Evolutionary conservation across 2,113 vertebrate genomes (phyloP).

Genomic region (Litocranius walleri): DNA sequence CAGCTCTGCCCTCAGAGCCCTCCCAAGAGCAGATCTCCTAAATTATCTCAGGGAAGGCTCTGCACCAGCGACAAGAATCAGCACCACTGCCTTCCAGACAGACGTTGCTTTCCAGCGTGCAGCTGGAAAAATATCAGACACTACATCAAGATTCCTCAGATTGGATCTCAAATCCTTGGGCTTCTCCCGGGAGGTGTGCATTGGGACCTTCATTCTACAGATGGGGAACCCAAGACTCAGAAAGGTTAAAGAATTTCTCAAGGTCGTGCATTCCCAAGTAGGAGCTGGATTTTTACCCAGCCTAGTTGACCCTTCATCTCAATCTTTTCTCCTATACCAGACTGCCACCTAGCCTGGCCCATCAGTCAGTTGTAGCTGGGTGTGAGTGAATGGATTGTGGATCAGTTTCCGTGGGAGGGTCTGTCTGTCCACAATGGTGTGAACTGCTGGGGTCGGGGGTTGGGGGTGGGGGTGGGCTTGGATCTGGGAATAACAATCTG

Average conservation of each 20-base stretch:
- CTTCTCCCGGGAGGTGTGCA: neutral
- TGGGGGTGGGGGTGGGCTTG: neutral
- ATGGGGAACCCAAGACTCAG: neutral
- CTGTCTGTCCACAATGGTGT: neutral
- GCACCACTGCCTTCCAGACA: neutral
- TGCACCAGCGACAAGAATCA: neutral
- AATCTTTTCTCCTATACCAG: neutral
- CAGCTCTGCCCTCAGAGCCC: neutral
- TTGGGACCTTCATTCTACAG: neutral
- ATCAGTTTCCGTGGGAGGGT: neutral
- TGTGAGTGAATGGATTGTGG: neutral
- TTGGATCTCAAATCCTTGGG: neutral
- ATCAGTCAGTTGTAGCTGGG: neutral
- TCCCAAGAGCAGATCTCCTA: conserved; percentile 1
- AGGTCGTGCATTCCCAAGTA: neutral
- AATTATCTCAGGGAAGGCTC: conserved; percentile 39
- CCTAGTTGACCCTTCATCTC: neutral
- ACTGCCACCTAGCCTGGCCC: neutral
- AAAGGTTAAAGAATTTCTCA: neutral
- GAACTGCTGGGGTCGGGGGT: neutral
- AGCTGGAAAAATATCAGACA: neutral
- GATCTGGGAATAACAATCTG: neutral
- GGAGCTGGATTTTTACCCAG: neutral
- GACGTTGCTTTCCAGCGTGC: neutral
- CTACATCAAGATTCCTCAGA: neutral